A percentile compares a stretch with the other conserved stretches of the same genome.
Evolutionary conservation across 2,797 vertebrate species (phyloP).

Genomic region (Brachyrhaphis roseni): DNA sequence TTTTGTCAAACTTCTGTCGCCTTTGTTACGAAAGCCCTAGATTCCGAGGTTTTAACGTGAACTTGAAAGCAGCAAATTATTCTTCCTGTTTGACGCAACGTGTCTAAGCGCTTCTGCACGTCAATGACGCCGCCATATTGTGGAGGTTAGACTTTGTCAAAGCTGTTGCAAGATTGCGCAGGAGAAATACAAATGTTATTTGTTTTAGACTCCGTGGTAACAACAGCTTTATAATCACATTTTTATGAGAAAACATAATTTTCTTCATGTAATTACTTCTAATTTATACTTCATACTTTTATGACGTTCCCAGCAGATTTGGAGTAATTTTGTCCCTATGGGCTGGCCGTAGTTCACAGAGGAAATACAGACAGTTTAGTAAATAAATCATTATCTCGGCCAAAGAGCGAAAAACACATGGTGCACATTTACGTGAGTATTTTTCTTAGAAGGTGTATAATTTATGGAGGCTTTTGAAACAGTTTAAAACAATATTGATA

Average conservation of each 20-base stretch:
- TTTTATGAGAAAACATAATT: not conserved
- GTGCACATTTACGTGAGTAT: conserved; percentile 23
- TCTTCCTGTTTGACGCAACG: not conserved
- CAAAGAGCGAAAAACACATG: not conserved
- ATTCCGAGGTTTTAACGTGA: not conserved
- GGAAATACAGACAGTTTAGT: not conserved
- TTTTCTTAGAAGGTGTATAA: not conserved
- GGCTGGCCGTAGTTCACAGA: conserved; percentile 50
- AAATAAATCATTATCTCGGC: accelerated
- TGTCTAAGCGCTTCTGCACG: not conserved
- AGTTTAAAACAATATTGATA: not conserved
- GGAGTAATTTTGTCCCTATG: conserved; percentile 42
- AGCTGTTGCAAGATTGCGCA: not conserved
- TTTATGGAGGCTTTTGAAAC: not conserved
- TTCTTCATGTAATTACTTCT: not conserved
- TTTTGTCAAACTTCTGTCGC: not conserved
- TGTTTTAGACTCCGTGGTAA: not conserved
- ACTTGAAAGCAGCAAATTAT: conserved; percentile 20
- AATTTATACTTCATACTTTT: not conserved
- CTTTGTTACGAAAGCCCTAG: too few species aligned
- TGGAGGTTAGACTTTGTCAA: not conserved
- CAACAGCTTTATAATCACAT: not conserved
- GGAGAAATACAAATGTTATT: not conserved
- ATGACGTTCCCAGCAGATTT: too few species aligned
- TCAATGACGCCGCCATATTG: not conserved